phyloP scores from a whole-genome alignment of 2,888 invertebrate species.

The Caenorhabditis japonica region DNA sequence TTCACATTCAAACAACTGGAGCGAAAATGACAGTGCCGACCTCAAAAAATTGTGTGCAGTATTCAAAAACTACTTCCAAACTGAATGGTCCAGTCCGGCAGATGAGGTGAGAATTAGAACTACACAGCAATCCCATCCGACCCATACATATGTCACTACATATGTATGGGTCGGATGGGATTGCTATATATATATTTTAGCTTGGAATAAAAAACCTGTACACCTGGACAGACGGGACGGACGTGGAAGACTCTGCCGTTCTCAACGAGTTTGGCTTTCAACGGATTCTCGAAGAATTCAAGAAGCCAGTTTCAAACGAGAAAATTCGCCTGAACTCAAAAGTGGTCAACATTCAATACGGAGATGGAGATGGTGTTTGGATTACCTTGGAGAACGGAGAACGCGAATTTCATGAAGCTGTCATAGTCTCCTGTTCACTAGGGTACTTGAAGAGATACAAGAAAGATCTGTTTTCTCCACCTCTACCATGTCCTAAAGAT shows the following conservation, averaged over 20 bases:
- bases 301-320: constrained; percentile 34
- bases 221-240: constrained; percentile 64
- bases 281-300: constrained; percentile 59
- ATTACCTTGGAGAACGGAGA: constrained; percentile 19
- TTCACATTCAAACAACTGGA: too few relatives aligned
- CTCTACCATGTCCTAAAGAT: constrained; percentile 53
- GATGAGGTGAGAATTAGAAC: constrained; percentile 55
- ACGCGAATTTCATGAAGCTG: constrained; percentile 47
- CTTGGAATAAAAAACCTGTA: constrained; percentile 61
- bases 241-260: constrained; percentile 50
- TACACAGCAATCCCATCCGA: too few relatives aligned
- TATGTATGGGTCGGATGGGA: too few relatives aligned
- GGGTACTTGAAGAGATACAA: constrained; percentile 64
- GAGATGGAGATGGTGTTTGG: constrained; percentile 1
- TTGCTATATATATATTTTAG: too few relatives aligned
- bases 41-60: background rate
- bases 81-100: constrained; percentile 69
- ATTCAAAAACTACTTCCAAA: constrained; percentile 42
- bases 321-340: constrained; percentile 56
- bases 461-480: constrained; percentile 58
- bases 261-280: constrained; percentile 59
- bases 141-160: too few relatives aligned
- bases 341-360: constrained; percentile 52
- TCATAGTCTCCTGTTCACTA: constrained; percentile 68
- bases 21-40: too few relatives aligned